Base-by-base conservation (phyloP, 2,888 invertebrate species). In the Heliconius sara region DNA sequence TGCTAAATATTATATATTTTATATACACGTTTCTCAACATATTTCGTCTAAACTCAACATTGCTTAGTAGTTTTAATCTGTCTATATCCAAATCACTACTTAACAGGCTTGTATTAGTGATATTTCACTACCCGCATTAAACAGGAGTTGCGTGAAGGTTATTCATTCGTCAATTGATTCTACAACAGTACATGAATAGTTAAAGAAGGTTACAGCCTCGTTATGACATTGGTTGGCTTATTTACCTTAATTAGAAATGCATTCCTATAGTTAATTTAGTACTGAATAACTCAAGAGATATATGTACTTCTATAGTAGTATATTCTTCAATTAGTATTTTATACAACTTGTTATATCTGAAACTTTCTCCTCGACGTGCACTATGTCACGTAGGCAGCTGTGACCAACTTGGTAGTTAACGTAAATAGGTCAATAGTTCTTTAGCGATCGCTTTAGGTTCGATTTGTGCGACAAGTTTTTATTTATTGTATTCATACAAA, bases 201-300 rank as follows among this genome's bases (percentile, higher is more conserved):
- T 30, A 7, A 30, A 52, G 47, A 71, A 73, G 73, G 73, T n/a
- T 16, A 73, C 73, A 73, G 25, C 73, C 73, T 73, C 73, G 60
- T 4, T 13, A 7, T 73, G 73, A 34, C 73, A 73, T 73, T 73
- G 73, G 13, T 34, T 7, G 39, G 34, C n/a, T 16, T 25, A 73
- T 60, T 73, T 60, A 34, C 60, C 60, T 60, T 73, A 73, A 73
- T 60, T 73, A 73, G 60, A 72, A 68, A 68, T 16, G 25, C n/a
- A 13, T 6, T 39, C 39, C 39, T 70, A 39, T 43, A 43, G 39
- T 70, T 68, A 0, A 70, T 70, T 43, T 43, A 70, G 0, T 25
- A 39, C 68, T 25, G n/a, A 25, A 10, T 25, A 68, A 52, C 52
- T 52, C 0, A 19, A 22, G 52, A 52, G 7, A 52, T n/a, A 60